Percentiles rank a stretch among this genome's conserved stretches.
Conservation (phyloP, 2,113 vertebrate genomes). For the Apodemus sylvaticus region DNA sequence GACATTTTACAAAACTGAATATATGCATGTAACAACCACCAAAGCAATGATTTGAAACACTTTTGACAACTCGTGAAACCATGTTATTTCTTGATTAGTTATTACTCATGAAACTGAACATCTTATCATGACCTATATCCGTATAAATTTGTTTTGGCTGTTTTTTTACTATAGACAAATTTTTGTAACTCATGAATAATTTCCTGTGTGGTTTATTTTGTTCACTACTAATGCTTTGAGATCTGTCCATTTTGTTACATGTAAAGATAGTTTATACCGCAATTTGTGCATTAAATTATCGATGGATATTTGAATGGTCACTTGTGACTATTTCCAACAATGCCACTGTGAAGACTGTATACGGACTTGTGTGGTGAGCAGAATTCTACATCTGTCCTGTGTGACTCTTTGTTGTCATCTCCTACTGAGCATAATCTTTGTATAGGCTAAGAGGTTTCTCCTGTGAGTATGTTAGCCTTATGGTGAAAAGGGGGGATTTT, state of each 20-base stretch:
- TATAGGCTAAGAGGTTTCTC: background rate
- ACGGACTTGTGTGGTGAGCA: background rate
- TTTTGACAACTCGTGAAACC: background rate
- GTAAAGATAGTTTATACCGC: background rate
- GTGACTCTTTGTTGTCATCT: background rate
- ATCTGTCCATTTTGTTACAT: background rate
- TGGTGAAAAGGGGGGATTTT: background rate
- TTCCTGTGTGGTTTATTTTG: slow-evolving; percentile 26
- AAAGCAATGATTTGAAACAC: background rate
- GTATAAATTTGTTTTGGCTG: slow-evolving; percentile 41
- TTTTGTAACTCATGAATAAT: background rate
- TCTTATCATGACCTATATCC: background rate
- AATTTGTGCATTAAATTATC: background rate
- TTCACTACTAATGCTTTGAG: background rate
- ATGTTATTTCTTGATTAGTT: background rate
- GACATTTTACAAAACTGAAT: slow-evolving; percentile 30
- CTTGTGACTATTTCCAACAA: background rate
- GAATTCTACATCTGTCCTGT: background rate
- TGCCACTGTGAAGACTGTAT: background rate
- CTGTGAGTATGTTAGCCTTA: slow-evolving; percentile 3
- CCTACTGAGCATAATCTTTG: background rate
- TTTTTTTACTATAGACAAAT: background rate
- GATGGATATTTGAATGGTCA: background rate
- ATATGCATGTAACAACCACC: background rate
- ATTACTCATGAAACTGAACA: background rate